Evolutionary conservation across 92 coral and sea anemone species (phyloP).

Genomic region (Montipora capitata): DNA sequence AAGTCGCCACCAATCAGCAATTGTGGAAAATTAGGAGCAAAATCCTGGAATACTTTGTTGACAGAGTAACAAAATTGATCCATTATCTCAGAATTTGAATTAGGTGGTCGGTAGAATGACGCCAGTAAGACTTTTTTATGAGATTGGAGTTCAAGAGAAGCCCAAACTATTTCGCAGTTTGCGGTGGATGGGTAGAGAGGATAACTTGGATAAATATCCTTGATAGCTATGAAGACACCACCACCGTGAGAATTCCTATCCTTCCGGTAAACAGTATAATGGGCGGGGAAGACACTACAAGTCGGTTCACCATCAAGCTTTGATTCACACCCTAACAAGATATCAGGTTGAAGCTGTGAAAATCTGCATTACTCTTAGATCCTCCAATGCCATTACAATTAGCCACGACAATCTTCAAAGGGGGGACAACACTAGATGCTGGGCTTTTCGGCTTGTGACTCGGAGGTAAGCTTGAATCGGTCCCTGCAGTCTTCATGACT

Average conservation of each 20-base stretch:
- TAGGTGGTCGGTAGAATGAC: too few species aligned
- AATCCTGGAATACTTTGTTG: too few species aligned
- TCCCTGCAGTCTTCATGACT: too few species aligned
- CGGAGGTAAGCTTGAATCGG: background rate
- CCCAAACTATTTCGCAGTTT: background rate
- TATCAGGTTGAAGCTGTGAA: background rate
- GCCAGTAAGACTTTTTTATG: background rate
- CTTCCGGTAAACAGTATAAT: background rate
- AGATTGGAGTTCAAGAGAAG: background rate
- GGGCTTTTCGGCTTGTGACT: too few species aligned
- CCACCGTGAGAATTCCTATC: background rate
- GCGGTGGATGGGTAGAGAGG: background rate
- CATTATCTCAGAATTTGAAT: too few species aligned
- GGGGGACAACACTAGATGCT: too few species aligned
- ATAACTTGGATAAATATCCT: background rate
- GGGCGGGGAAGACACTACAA: conserved; percentile 16
- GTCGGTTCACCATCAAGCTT: conserved; percentile 29
- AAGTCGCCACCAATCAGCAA: background rate
- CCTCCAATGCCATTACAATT: too few species aligned
- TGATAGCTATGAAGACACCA: background rate
- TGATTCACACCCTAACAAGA: conserved; percentile 23
- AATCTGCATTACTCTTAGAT: too few species aligned
- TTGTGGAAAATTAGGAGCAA: too few species aligned
- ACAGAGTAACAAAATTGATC: too few species aligned
- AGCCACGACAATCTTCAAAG: too few species aligned